Base-by-base conservation (phyloP, 2,888 invertebrate genomes). In the Neoscelio sp. region DNA sequence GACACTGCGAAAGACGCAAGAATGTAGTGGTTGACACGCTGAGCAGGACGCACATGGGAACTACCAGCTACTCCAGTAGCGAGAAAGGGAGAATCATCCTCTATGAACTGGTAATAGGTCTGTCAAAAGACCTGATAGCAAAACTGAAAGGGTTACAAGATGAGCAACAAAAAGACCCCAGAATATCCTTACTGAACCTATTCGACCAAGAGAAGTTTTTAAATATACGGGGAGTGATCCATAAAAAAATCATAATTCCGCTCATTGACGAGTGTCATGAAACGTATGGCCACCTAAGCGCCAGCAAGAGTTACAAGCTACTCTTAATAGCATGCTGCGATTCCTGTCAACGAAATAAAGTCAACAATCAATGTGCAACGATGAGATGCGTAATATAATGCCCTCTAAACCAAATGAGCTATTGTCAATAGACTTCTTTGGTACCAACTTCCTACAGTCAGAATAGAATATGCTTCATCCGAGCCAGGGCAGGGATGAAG, bases 271-370 rank as follows among this genome's bases (percentile, higher is more conserved):
- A 33, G 2, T 33, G 33, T 4, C 78, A 79, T 18, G 6, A 33
- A 2, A n/a, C 28, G 0, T 76, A 80, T 23, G 76, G 56, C 0
- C 78, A 78, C n/a, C 50, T 54, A 0, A 65, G 71, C 0, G 46
- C 76, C 1, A n/a, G 15, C 1, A 76, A 80, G 48, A 60, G 68
- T 1, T 38, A 33, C 2, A 28, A 40, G 4, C 13, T 80, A 1
- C 8, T 77, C 0, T 0, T 4, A 2, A 3, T 80, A 0, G 8
- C 5, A 0, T 0, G 2, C 0, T 78, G 81, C 6, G 76, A 60
- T 3, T 50, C 17, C 1, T 78, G 78, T 12, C 81, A 78, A 13
- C 6, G 65, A 0, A 76, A 54, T 6, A 78, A 81, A 38, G 15
- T 18, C 4, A 1, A 4, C 13, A 42, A 42, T 38, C 10, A 13